A percentile compares a stretch with the other conserved stretches of the same genome.
Evolutionary conservation across 2,888 invertebrate species (phyloP).

Genomic region (Galerucella pusilla): DNA sequence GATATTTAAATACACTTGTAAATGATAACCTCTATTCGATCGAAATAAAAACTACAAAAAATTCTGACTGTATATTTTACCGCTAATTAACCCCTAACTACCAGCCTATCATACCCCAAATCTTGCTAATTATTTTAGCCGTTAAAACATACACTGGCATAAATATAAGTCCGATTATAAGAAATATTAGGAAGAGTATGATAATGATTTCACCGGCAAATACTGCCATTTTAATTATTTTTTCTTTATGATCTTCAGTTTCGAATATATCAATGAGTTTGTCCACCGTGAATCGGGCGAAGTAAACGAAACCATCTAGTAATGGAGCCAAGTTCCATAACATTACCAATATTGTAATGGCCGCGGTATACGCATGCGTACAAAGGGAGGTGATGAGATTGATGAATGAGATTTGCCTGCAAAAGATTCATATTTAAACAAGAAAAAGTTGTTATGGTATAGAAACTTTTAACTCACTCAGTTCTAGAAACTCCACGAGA

Average conservation of each 20-base stretch:
- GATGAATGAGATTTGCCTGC: constrained; percentile 58
- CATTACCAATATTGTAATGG: constrained; percentile 58
- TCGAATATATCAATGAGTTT: constrained; percentile 60
- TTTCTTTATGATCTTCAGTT: constrained; percentile 53
- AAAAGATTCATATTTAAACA: constrained; percentile 43
- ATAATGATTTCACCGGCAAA: constrained; percentile 58
- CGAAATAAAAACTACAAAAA: background rate
- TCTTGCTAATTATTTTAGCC: constrained; percentile 49
- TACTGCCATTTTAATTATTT: constrained; percentile 54
- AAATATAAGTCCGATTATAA: constrained; percentile 59
- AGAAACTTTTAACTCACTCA: constrained; percentile 52
- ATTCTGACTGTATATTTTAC: constrained; percentile 13
- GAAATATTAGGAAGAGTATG: constrained; percentile 56
- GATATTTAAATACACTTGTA: no score
- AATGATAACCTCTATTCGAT: no score
- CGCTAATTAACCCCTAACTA: constrained; percentile 35
- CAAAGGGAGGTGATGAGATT: constrained; percentile 57
- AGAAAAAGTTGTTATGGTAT: background rate
- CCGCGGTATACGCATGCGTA: constrained; percentile 58
- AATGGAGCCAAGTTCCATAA: constrained; percentile 57
- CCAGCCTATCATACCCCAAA: constrained; percentile 53
- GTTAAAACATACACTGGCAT: constrained; percentile 57
- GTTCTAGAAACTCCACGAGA: constrained; percentile 56
- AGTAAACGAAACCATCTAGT: constrained; percentile 56
- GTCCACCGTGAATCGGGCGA: constrained; percentile 59